These are phyloP conservation scores for Nycticebus coucang DNA, from an alignment of 2,113 vertebrate genomes.

Conservation along the genomic window DNA sequence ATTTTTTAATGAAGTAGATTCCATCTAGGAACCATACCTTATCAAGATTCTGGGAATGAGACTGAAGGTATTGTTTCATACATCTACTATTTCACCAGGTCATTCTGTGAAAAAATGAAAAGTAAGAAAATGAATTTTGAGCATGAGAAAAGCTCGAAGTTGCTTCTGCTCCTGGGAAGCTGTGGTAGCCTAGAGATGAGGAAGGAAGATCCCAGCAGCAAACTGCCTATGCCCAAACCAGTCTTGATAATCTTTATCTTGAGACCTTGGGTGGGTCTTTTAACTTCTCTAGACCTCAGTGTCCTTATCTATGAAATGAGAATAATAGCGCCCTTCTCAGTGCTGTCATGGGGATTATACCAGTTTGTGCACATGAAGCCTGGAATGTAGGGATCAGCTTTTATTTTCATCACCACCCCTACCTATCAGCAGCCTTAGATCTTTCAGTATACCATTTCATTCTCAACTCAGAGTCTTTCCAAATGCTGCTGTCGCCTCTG, in stretches of 20 bases:
- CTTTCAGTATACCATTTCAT: not conserved
- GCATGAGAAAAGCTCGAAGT: not conserved
- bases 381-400: not conserved
- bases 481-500: not conserved
- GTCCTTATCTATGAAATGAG: not conserved
- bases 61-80: not conserved
- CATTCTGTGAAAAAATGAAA: constrained; percentile 20
- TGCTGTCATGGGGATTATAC: not conserved
- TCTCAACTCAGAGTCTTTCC: not conserved
- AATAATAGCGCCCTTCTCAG: not conserved
- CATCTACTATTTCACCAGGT: not conserved
- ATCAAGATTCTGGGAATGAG: not conserved
- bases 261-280: not conserved
- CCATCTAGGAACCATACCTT: not conserved
- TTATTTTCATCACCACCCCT: not conserved
- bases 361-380: not conserved
- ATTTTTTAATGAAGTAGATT: not conserved
- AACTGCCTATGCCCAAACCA: not conserved
- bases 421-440: not conserved
- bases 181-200: not conserved
- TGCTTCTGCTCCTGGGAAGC: not conserved
- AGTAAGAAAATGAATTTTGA: not conserved
- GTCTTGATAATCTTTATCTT: not conserved
- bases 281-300: not conserved
- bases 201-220: not conserved